These are phyloP conservation scores for Chlorodrepanis virens DNA, from an alignment of 2,113 vertebrate genomes.

Conservation along the genomic window DNA sequence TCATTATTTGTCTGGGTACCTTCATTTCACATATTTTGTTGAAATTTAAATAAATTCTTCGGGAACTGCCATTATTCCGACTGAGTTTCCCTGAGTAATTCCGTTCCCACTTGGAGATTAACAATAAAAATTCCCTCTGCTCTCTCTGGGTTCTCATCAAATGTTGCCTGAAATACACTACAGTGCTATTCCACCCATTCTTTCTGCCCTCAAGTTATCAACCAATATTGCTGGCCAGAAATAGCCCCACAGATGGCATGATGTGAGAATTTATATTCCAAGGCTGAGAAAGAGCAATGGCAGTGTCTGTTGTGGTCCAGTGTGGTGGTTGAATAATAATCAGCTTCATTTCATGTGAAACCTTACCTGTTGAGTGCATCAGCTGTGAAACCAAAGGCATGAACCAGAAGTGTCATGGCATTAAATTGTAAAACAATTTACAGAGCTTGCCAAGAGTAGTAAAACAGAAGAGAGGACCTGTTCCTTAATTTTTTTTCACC, in stretches of 20 bases:
- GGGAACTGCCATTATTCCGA: not conserved
- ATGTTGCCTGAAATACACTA: not conserved
- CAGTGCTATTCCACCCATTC: not conserved
- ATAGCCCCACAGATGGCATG: not conserved
- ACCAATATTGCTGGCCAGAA: not conserved
- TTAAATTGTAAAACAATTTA: not conserved
- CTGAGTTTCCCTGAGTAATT: not conserved
- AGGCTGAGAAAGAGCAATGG: not conserved
- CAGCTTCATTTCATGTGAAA: not conserved
- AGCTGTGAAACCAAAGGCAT: not conserved
- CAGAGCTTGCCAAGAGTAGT: not conserved
- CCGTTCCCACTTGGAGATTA: not conserved
- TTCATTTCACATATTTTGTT: not conserved
- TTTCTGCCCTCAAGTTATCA: not conserved
- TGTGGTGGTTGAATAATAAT: not conserved
- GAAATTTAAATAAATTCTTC: not conserved
- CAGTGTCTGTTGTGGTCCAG: not conserved
- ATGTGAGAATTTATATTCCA: not conserved
- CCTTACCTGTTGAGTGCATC: not conserved
- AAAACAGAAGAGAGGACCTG: not conserved
- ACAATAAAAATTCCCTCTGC: not conserved
- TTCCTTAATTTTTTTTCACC: not conserved
- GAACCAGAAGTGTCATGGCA: not conserved
- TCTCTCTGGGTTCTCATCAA: not conserved
- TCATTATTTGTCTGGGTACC: not conserved